A percentile compares a stretch with the other conserved stretches of the same genome.
phyloP scores from a whole-genome alignment of 2,797 vertebrate species.

The Ambastaia sidthimunki region DNA sequence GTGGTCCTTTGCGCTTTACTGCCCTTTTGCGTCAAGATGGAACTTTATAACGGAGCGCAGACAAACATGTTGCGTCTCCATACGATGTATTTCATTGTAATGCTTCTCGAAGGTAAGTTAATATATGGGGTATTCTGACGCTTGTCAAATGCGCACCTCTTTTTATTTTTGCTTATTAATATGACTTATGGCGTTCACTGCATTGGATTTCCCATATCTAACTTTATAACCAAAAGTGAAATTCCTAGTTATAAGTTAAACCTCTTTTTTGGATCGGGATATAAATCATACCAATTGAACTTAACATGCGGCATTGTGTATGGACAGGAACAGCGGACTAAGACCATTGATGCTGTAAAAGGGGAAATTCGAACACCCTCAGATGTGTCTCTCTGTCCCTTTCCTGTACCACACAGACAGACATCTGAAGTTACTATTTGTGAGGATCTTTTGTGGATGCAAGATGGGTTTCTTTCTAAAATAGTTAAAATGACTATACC shows the following conservation, averaged over 20 bases:
- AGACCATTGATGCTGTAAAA: no score
- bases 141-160: constrained; percentile 5
- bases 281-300: not conserved
- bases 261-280: no score
- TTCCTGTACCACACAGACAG: no score
- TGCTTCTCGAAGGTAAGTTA: constrained; percentile 78
- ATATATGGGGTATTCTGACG: not conserved
- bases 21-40: constrained; percentile 41
- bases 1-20: constrained; percentile 8
- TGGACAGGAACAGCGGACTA: no score
- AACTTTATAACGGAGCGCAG: constrained; percentile 57
- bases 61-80: constrained; percentile 81
- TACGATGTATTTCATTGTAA: constrained; percentile 67
- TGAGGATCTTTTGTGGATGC: no score
- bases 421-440: no score
- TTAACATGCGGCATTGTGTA: not conserved
- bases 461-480: no score
- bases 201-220: not conserved
- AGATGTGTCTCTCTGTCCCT: no score
- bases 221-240: not conserved
- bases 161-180: not conserved
- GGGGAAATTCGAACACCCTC: no score
- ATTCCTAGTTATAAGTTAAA: not conserved
- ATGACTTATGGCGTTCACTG: not conserved
- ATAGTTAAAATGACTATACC: no score